Evolutionary conservation across 2,888 invertebrate genomes (phyloP).

Genomic region (Amphipoea lucens): DNA sequence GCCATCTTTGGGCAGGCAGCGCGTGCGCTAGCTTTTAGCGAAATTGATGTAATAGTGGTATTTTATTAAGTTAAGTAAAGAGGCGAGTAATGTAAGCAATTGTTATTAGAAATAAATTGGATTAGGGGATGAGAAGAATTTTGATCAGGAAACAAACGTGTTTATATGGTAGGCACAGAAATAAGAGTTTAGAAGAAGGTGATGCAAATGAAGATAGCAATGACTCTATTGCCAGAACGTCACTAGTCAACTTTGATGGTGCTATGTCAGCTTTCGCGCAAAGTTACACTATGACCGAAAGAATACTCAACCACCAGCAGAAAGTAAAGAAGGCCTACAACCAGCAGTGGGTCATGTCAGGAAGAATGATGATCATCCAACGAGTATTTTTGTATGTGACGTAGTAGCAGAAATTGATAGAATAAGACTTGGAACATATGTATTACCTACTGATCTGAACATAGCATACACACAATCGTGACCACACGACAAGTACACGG

Average conservation of each 20-base stretch:
- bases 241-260: neutral
- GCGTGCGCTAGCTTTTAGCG: constrained; percentile 53
- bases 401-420: neutral
- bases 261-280: neutral
- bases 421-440: neutral
- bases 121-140: constrained; percentile 5
- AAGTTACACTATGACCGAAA: neutral
- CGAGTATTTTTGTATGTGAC: neutral
- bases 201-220: neutral
- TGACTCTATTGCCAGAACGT: neutral
- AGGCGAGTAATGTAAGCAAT: neutral
- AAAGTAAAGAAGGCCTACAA: neutral
- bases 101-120: constrained; percentile 11
- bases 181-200: neutral
- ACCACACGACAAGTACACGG: constrained; percentile 26
- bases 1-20: constrained; percentile 55
- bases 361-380: neutral
- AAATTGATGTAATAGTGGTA: constrained; percentile 27
- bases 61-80: constrained; percentile 34
- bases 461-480: constrained; percentile 38
- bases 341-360: neutral
- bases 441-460: constrained; percentile 2
- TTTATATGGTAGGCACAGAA: neutral
- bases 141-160: neutral
- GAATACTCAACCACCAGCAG: neutral